These are phyloP conservation scores for Orussus abietinus DNA, from an alignment of 1,140 invertebrate genomes.

Conservation along the genomic window DNA sequence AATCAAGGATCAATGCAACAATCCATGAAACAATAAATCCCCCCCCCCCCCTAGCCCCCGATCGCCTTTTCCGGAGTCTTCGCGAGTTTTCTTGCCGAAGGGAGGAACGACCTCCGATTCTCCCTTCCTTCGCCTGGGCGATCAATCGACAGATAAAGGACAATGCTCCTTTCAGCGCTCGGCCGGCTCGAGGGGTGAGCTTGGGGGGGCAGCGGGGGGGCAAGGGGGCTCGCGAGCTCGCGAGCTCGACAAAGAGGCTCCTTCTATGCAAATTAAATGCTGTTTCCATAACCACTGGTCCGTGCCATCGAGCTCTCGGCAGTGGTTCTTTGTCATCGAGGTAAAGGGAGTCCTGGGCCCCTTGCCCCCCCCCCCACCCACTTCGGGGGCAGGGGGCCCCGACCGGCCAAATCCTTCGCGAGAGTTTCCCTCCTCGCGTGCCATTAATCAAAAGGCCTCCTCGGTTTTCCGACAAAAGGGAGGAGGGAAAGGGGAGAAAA, in stretches of 20 bases:
- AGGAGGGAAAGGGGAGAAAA: too few relatives aligned
- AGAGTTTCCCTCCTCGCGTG: slow-evolving; percentile 23
- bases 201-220: slow-evolving; percentile 9
- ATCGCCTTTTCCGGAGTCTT: too few relatives aligned
- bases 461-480: too few relatives aligned
- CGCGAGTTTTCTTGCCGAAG: too few relatives aligned
- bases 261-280: slow-evolving; percentile 57
- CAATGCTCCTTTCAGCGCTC: slow-evolving; percentile 50
- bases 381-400: too few relatives aligned
- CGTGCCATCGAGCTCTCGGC: slow-evolving; percentile 48
- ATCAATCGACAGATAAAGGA: slow-evolving; percentile 55
- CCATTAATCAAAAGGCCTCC: slow-evolving; percentile 50
- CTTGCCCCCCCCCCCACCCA: slow-evolving; percentile 21
- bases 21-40: too few relatives aligned
- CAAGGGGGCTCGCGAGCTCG: slow-evolving; percentile 7
- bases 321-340: slow-evolving; percentile 51
- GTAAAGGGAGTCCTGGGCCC: slow-evolving; percentile 41
- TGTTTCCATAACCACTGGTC: slow-evolving; percentile 56
- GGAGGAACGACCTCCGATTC: too few relatives aligned
- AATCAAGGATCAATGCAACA: too few relatives aligned
- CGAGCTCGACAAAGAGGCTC: slow-evolving; percentile 48
- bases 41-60: too few relatives aligned
- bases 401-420: slow-evolving; percentile 41
- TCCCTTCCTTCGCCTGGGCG: too few relatives aligned
- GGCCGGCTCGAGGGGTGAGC: too few relatives aligned